Evolutionary conservation across 2,888 invertebrate species (phyloP).

Genomic region (Tetragnatha montana): DNA sequence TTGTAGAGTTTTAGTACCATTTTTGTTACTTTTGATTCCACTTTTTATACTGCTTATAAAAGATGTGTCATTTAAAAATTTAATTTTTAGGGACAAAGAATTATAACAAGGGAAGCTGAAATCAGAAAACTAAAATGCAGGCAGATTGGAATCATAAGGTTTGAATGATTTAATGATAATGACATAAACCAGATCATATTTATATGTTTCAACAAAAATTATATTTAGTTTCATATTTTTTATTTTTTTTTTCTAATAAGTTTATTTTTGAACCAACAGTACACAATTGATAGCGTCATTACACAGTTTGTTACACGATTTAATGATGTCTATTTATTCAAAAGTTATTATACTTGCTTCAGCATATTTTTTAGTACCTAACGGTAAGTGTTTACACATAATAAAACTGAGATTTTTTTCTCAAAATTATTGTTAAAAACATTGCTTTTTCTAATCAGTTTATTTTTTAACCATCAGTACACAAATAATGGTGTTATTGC

Average conservation of each 20-base stretch:
- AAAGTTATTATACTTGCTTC: no score
- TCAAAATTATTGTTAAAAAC: no score
- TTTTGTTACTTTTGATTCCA: background rate
- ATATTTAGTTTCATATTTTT: background rate
- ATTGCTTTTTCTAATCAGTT: no score
- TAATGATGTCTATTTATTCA: no score
- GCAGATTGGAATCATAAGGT: constrained; percentile 30
- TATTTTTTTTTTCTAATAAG: background rate
- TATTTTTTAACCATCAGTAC: no score
- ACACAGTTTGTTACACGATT: no score
- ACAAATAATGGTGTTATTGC: no score
- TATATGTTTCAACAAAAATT: background rate
- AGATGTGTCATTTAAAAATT: no score
- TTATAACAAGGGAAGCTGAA: background rate
- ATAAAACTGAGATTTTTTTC: no score
- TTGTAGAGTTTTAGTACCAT: background rate
- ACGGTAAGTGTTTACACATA: no score
- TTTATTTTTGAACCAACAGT: background rate
- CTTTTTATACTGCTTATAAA: background rate
- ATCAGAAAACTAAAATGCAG: constrained; percentile 18
- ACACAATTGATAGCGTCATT: no score
- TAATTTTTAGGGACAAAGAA: background rate
- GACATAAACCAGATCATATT: background rate
- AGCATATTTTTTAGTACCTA: no score
- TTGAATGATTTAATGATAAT: background rate